phyloP scores from a whole-genome alignment of 2,113 vertebrate species.

The Phylloscopus trochilus region DNA sequence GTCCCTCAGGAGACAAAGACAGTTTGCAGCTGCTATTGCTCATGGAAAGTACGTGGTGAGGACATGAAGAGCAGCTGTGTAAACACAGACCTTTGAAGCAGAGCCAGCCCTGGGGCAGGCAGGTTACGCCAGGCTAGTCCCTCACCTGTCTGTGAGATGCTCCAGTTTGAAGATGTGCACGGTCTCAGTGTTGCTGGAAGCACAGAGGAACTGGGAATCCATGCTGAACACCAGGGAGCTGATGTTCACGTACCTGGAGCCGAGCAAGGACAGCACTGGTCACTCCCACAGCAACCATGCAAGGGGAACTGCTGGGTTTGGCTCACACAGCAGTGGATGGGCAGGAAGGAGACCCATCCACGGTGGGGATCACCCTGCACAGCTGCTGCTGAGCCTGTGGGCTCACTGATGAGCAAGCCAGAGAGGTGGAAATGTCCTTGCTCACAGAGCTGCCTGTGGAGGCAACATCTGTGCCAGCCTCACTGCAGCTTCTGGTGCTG shows the following conservation, averaged over 20 bases:
- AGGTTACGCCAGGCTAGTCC: not conserved
- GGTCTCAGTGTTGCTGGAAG: constrained; percentile 94
- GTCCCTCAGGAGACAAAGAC: not conserved
- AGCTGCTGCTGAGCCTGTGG: not conserved
- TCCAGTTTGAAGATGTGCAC: constrained; percentile 96
- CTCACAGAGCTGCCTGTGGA: not conserved
- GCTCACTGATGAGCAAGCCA: not conserved
- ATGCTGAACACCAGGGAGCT: constrained; percentile 91
- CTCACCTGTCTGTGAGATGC: constrained; percentile 82
- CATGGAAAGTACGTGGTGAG: not conserved
- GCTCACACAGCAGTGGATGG: not conserved
- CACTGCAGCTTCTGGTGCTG: not conserved
- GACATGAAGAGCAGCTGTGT: not conserved
- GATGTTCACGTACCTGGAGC: constrained; percentile 89
- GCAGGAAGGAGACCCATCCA: not conserved
- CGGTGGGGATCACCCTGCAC: not conserved
- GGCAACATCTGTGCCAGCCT: not conserved
- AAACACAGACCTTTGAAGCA: not conserved
- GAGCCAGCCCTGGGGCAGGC: not conserved
- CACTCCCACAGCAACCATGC: not conserved
- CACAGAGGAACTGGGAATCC: constrained; percentile 92
- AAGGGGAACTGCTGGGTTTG: not conserved
- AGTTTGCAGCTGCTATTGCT: not conserved
- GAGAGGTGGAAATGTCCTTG: not conserved
- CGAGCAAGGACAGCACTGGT: not conserved